Conservation (phyloP, 1,140 invertebrate genomes). For the Tetramorium alpestre region DNA sequence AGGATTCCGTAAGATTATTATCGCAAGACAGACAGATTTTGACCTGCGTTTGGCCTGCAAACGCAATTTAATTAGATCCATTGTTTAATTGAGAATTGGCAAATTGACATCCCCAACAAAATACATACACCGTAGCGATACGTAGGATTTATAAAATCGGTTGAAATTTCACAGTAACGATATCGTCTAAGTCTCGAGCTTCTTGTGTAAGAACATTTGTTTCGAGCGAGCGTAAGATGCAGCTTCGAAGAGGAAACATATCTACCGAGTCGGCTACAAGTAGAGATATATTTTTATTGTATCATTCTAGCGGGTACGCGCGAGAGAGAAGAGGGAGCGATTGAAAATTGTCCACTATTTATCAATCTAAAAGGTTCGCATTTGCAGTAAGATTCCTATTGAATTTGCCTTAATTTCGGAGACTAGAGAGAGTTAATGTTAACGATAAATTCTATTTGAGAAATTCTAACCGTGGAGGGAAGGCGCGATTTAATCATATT, state of each 20-base stretch:
- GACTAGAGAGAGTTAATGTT: neutral
- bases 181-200: constrained; percentile 1
- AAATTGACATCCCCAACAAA: neutral
- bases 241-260: constrained; percentile 70
- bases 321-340: neutral
- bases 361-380: constrained; percentile 37
- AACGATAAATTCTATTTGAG: constrained; percentile 23
- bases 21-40: neutral
- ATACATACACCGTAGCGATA: neutral
- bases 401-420: constrained; percentile 45
- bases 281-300: constrained; percentile 77
- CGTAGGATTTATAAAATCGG: neutral
- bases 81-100: constrained; percentile 17
- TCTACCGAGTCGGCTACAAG: constrained; percentile 60
- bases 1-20: neutral
- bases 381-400: constrained; percentile 58
- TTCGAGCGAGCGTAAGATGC: constrained; percentile 31
- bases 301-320: constrained; percentile 46
- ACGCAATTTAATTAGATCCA: neutral
- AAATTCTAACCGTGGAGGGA: neutral
- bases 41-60: constrained; percentile 18
- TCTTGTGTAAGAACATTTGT: neutral
- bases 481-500: neutral
- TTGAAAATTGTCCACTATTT: constrained; percentile 22
- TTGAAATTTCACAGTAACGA: neutral